These are phyloP conservation scores for Enhydra lutris DNA, from an alignment of 2,113 vertebrate genomes.

Conservation along the genomic window DNA sequence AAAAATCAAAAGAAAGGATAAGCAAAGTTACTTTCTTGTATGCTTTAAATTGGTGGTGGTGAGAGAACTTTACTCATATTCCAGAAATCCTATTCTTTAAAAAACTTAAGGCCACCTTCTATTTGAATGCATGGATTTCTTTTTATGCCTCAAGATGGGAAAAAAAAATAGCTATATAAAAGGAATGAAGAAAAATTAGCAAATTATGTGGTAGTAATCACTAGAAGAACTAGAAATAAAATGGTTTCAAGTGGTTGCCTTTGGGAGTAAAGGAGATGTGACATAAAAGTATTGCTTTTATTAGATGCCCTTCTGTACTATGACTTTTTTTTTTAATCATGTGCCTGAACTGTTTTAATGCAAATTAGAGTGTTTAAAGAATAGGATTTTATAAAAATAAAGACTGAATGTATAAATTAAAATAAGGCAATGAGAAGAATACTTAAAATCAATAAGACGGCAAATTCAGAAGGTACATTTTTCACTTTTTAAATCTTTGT, in stretches of 20 bases:
- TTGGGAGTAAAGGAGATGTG: neutral
- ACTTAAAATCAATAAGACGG: neutral
- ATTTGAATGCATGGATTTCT: neutral
- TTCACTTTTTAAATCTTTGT: neutral
- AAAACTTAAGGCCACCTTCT: neutral
- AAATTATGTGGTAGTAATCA: neutral
- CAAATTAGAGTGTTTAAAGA: conserved; percentile 11
- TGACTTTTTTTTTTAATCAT: neutral
- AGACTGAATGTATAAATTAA: neutral
- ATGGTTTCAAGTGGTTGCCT: neutral
- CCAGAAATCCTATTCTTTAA: neutral
- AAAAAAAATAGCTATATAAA: neutral
- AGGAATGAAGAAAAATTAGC: neutral
- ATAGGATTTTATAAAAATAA: neutral
- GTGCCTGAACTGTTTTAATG: neutral
- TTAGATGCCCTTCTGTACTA: neutral
- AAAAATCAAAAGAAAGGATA: neutral
- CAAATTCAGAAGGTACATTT: neutral
- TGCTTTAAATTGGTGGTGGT: neutral
- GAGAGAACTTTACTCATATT: neutral
- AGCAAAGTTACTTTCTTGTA: neutral
- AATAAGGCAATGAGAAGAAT: neutral
- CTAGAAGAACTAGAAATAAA: neutral
- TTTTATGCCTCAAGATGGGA: neutral
- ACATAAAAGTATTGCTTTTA: neutral